Conservation (phyloP, 2,888 invertebrate species). For the Herminia tarsipennalis region DNA sequence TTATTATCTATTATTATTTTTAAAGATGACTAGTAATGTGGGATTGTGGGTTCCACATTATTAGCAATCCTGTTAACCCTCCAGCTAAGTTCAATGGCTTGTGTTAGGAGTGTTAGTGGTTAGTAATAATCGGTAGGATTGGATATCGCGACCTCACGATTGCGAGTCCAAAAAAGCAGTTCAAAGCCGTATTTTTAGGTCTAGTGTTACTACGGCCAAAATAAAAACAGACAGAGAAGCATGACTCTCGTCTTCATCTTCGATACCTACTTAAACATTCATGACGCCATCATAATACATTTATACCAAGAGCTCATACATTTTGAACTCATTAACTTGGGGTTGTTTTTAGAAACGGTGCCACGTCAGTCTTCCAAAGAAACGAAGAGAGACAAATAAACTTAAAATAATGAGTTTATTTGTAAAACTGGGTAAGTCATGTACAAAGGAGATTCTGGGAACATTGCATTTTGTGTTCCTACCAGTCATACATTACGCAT, state of each 20-base stretch:
- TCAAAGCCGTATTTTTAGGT: too few species aligned
- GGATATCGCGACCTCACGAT: too few species aligned
- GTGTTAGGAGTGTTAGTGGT: too few species aligned
- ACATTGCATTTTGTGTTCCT: conserved; percentile 18
- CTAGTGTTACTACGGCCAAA: too few species aligned
- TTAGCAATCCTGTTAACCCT: too few species aligned
- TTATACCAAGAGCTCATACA: conserved; percentile 6
- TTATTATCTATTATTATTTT: too few species aligned
- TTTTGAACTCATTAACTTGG: background rate
- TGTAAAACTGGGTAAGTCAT: conserved; percentile 22
- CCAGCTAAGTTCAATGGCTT: too few species aligned
- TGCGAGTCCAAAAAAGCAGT: too few species aligned
- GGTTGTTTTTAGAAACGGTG: conserved; percentile 4
- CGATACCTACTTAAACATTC: background rate
- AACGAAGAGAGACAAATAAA: conserved; percentile 5
- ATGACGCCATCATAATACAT: background rate
- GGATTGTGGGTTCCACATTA: too few species aligned
- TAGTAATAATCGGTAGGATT: too few species aligned
- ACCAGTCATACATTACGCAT: conserved; percentile 30
- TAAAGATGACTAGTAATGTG: too few species aligned
- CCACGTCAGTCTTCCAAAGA: conserved; percentile 2
- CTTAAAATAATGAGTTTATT: conserved; percentile 23
- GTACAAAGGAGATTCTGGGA: conserved; percentile 17
- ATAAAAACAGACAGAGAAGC: background rate
- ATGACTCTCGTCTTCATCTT: background rate